phyloP scores from a whole-genome alignment of 2,113 vertebrate species.

The Halcyon senegalensis region DNA sequence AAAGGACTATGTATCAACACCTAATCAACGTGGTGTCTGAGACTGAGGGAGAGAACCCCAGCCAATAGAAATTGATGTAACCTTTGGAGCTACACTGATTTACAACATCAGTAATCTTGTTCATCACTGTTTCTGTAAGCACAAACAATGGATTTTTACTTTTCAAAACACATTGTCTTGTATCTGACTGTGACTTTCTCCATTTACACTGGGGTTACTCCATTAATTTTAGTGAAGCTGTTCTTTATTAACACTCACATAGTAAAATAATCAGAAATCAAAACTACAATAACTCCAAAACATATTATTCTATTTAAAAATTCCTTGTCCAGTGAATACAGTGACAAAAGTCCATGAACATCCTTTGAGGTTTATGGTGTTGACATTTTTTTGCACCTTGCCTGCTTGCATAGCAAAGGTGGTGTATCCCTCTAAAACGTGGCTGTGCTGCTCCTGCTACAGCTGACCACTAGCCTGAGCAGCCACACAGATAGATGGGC shows the following conservation, averaged over 20 bases:
- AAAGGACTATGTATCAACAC: background rate
- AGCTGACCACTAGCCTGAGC: background rate
- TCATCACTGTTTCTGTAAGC: background rate
- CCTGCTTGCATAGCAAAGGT: background rate
- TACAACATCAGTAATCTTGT: background rate
- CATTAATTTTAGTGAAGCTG: background rate
- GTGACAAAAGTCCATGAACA: background rate
- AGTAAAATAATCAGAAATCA: background rate
- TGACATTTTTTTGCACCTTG: background rate
- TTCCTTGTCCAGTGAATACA: background rate
- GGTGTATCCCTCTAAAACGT: background rate
- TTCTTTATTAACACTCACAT: background rate
- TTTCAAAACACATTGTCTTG: background rate
- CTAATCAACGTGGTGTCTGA: background rate
- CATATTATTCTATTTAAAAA: background rate
- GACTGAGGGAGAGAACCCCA: background rate
- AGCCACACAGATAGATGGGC: background rate
- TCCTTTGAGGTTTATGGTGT: background rate
- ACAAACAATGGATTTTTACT: background rate
- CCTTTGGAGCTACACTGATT: background rate
- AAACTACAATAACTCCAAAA: background rate
- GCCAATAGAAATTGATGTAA: background rate
- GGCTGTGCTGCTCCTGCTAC: background rate
- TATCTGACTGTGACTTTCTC: background rate
- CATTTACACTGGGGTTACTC: background rate